Conservation (phyloP, 2,888 invertebrate genomes). For the Asteroscopus sphinx region DNA sequence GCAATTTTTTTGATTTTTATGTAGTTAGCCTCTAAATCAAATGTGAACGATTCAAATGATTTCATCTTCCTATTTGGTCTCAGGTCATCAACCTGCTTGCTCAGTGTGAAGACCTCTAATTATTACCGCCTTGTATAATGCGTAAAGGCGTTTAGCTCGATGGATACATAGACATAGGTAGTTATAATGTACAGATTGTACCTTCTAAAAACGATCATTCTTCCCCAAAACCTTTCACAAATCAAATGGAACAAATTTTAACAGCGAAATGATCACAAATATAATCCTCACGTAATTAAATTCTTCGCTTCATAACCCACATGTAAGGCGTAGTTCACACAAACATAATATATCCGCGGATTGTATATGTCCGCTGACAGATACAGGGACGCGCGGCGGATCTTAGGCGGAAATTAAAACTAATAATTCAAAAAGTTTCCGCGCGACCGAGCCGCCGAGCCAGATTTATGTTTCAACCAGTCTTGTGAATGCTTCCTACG, state of each 20-base stretch:
- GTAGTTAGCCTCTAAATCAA: background rate
- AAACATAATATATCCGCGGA: slow-evolving; percentile 63
- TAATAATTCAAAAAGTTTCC: slow-evolving; percentile 91
- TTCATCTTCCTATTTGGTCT: background rate
- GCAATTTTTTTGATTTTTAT: too few species aligned
- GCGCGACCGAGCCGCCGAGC: slow-evolving; percentile 86
- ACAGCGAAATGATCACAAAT: slow-evolving; percentile 16
- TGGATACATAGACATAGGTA: too few species aligned
- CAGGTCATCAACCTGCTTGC: background rate
- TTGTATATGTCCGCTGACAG: slow-evolving; percentile 83
- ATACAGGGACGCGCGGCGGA: slow-evolving; percentile 85
- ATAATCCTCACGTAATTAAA: slow-evolving; percentile 55
- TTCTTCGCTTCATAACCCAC: slow-evolving; percentile 51
- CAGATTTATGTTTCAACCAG: slow-evolving; percentile 87
- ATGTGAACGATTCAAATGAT: background rate
- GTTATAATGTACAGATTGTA: too few species aligned
- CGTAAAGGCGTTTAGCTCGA: too few species aligned
- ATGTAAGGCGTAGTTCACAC: slow-evolving; percentile 55
- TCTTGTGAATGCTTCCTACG: slow-evolving; percentile 84
- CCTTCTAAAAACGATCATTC: background rate
- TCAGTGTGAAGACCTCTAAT: background rate
- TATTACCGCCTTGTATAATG: background rate
- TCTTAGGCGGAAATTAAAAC: slow-evolving; percentile 90
- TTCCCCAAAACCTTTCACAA: background rate
- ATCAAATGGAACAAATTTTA: slow-evolving; percentile 9